These are phyloP conservation scores for Tiliqua scincoides DNA, from an alignment of 2,113 vertebrate species.

Conservation along the genomic window DNA sequence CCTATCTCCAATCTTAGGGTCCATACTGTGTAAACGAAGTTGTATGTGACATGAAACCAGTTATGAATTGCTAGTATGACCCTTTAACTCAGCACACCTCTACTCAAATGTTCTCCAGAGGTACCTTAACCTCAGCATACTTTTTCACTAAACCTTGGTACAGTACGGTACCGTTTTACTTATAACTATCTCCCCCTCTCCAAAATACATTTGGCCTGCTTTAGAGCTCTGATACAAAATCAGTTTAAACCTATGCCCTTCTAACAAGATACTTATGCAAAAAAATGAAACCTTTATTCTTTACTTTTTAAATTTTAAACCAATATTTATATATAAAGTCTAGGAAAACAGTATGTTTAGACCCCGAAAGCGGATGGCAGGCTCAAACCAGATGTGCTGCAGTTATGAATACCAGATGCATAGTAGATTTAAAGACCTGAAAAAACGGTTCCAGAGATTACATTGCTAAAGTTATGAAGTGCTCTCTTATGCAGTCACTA, in stretches of 20 bases:
- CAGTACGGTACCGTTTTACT: not conserved
- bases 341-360: not conserved
- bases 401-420: not conserved
- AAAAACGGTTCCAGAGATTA: not conserved
- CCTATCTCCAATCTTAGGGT: not conserved
- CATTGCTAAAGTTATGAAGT: not conserved
- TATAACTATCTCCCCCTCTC: not conserved
- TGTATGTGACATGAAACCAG: not conserved
- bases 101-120: not conserved
- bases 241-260: not conserved
- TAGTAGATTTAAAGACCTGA: conserved; percentile 2
- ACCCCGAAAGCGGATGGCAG: not conserved
- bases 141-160: not conserved
- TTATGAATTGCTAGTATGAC: not conserved
- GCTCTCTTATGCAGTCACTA: not conserved
- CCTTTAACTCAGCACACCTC: not conserved
- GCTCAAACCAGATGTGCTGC: not conserved
- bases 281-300: not conserved
- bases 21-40: not conserved
- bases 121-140: not conserved
- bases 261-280: not conserved
- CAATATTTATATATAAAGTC: not conserved
- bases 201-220: not conserved
- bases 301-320: not conserved
- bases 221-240: not conserved